Conservation (phyloP, 2,888 invertebrate species). For the Strigamia maritima region DNA sequence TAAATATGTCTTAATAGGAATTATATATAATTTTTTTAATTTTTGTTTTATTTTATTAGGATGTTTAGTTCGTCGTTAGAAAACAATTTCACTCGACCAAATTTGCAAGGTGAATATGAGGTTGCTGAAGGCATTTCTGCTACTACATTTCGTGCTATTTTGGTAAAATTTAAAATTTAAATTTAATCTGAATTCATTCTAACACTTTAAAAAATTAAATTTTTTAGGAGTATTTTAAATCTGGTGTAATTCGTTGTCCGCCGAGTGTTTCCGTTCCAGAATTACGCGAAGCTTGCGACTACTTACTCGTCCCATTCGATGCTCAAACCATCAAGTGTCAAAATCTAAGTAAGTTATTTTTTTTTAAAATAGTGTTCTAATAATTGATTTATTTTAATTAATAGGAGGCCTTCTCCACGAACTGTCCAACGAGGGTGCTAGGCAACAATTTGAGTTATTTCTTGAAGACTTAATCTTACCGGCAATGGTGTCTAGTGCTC, state of each 20-base stretch:
- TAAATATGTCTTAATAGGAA: no score
- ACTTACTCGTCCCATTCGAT: conserved; percentile 95
- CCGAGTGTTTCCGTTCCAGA: conserved; percentile 95
- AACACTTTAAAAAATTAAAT: background rate
- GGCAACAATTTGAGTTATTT: conserved; percentile 93
- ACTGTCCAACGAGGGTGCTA: conserved; percentile 97
- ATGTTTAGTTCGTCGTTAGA: conserved; percentile 93
- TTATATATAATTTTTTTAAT: no score
- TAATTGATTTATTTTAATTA: background rate
- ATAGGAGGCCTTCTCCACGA: conserved; percentile 91
- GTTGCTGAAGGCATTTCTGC: conserved; percentile 96
- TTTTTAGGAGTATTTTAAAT: conserved; percentile 77
- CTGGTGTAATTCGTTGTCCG: conserved; percentile 88
- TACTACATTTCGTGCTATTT: conserved; percentile 86
- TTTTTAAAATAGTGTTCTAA: background rate
- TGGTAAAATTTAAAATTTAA: conserved; percentile 56
- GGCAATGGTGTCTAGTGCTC: conserved; percentile 76
- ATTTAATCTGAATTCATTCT: background rate
- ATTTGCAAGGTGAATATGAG: conserved; percentile 94
- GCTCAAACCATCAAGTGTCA: conserved; percentile 92
- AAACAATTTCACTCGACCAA: conserved; percentile 77
- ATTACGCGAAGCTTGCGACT: conserved; percentile 96
- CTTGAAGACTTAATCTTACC: conserved; percentile 93
- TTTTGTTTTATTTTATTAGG: conserved; percentile 54
- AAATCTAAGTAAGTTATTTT: conserved; percentile 74